phyloP scores from a whole-genome alignment of 2,888 invertebrate species.

The Ditylenchus weischeri region DNA sequence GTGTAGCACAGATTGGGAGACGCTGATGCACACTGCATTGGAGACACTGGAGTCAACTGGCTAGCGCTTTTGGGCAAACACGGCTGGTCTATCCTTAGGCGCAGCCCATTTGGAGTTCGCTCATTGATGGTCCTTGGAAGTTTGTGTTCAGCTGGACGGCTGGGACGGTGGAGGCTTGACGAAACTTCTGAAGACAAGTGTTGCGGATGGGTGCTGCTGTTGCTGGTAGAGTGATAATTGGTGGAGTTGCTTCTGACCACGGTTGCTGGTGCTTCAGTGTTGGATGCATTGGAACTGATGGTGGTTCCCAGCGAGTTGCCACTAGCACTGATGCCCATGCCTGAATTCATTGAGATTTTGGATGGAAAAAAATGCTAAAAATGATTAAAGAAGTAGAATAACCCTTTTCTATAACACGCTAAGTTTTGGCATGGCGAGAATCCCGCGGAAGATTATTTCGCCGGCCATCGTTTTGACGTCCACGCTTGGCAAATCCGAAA shows the following conservation, averaged over 20 bases:
- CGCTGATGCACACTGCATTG: slow-evolving; percentile 1
- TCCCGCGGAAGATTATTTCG: no score
- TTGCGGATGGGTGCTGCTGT: not conserved
- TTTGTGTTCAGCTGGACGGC: not conserved
- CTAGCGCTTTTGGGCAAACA: slow-evolving; percentile 11
- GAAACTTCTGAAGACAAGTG: no score
- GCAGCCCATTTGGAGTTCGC: slow-evolving; percentile 5
- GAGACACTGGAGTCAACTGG: slow-evolving; percentile 2
- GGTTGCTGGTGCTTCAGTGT: not conserved
- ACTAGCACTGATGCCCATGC: no score
- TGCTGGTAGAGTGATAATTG: not conserved
- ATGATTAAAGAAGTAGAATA: no score
- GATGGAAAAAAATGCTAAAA: no score
- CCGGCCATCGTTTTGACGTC: no score
- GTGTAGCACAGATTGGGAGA: slow-evolving; percentile 9
- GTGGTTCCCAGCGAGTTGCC: no score
- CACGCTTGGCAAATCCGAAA: no score
- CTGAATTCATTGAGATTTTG: no score
- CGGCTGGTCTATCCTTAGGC: slow-evolving; percentile 27
- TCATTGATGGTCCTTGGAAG: slow-evolving; percentile 3
- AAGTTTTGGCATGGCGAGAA: no score
- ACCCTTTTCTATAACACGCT: no score
- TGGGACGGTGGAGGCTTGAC: not conserved
- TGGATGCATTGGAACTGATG: no score
- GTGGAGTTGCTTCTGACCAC: slow-evolving; percentile 1